A percentile compares a stretch with the other conserved stretches of the same genome.
phyloP scores from a whole-genome alignment of 2,888 invertebrate species.

The Sinhomidia bicolor region DNA sequence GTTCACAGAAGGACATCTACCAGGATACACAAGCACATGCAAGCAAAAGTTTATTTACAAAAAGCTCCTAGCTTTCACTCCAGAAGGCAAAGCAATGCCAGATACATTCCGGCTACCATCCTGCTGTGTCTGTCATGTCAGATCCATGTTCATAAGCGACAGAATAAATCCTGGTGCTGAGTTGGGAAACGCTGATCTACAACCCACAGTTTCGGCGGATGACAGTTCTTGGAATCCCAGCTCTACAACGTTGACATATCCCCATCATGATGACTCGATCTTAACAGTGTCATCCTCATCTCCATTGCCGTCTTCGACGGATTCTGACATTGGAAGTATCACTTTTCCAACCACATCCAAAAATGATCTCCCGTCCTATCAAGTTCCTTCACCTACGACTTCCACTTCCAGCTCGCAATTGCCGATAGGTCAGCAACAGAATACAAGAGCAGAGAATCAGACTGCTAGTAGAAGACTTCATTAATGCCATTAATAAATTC shows the following conservation, averaged over 20 bases:
- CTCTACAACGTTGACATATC: constrained; percentile 45
- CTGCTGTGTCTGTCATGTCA: constrained; percentile 87
- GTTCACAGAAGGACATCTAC: constrained; percentile 83
- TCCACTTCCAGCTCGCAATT: constrained; percentile 46
- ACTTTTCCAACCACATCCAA: constrained; percentile 47
- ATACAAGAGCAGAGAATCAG: constrained; percentile 50
- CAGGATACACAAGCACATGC: constrained; percentile 84
- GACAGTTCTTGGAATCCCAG: constrained; percentile 54
- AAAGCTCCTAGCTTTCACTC: constrained; percentile 84
- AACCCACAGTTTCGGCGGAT: constrained; percentile 44
- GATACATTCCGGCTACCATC: constrained; percentile 85
- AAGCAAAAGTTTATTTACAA: constrained; percentile 85
- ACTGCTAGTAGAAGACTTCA: constrained; percentile 60
- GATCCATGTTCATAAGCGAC: constrained; percentile 75
- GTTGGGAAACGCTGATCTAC: constrained; percentile 16
- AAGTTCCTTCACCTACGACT: constrained; percentile 54
- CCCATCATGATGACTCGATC: constrained; percentile 27
- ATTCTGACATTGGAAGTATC: constrained; percentile 5
- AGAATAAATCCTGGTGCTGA: constrained; percentile 76
- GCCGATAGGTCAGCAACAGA: constrained; percentile 42
- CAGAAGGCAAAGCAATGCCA: constrained; percentile 80
- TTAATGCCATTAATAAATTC: constrained; percentile 28
- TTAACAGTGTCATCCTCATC: background rate
- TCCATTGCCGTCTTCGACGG: background rate
- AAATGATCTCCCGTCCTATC: constrained; percentile 28